phyloP scores from a whole-genome alignment of 1,140 invertebrate genomes.

The Teleogryllus occipitalis region DNA sequence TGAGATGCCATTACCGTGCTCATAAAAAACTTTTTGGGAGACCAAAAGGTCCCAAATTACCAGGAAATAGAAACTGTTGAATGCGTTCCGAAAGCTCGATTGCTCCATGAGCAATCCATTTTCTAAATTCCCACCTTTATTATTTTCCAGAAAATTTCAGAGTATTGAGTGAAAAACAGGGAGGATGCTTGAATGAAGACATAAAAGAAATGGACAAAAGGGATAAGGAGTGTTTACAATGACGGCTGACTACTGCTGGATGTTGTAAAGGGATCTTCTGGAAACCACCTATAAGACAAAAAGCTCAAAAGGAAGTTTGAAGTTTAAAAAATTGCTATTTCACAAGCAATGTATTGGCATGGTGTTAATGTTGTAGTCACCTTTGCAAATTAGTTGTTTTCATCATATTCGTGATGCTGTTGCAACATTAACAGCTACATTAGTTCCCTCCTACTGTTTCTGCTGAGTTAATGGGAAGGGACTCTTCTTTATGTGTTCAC shows the following conservation, averaged over 20 bases:
- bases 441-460: too few species aligned
- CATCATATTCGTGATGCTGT: too few species aligned
- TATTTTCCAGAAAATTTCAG: conserved; percentile 33
- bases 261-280: not conserved
- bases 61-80: conserved; percentile 27
- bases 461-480: too few species aligned
- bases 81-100: conserved; percentile 26
- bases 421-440: too few species aligned
- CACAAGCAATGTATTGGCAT: too few species aligned
- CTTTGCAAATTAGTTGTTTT: too few species aligned
- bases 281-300: too few species aligned
- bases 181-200: conserved; percentile 32
- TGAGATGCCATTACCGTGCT: not conserved
- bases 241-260: not conserved
- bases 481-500: too few species aligned
- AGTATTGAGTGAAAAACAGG: conserved; percentile 32
- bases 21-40: conserved; percentile 27
- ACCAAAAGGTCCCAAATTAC: conserved; percentile 29
- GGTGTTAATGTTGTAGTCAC: too few species aligned
- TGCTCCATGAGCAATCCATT: conserved; percentile 34
- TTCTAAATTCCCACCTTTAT: conserved; percentile 30
- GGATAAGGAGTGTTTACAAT: conserved; percentile 24
- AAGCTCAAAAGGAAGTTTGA: too few species aligned
- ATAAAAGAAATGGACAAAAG: conserved; percentile 31
- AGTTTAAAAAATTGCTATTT: too few species aligned